These are phyloP conservation scores for Geotrypetes seraphini DNA, from an alignment of 2,797 vertebrate genomes.

Conservation along the genomic window DNA sequence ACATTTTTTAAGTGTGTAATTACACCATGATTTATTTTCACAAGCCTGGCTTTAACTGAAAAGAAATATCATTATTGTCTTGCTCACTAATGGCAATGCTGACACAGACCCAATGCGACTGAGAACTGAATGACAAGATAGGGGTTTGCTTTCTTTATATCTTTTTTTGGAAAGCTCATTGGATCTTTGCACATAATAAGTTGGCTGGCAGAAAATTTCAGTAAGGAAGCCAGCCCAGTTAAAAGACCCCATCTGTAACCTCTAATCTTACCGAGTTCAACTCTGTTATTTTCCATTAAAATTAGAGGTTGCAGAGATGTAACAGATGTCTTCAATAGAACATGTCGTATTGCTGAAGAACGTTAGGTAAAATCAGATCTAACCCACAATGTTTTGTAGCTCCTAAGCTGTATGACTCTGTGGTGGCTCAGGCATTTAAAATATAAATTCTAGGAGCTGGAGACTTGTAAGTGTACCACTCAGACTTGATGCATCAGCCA, in stretches of 20 bases:
- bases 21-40: constrained; percentile 37
- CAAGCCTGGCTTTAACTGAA: constrained; percentile 38
- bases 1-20: constrained; percentile 38
- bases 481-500: constrained; percentile 44
- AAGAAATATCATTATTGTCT: constrained; percentile 51
- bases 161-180: constrained; percentile 16
- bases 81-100: constrained; percentile 34
- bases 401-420: constrained; percentile 39
- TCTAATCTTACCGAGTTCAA: constrained; percentile 61
- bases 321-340: constrained; percentile 59
- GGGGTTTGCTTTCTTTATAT: constrained; percentile 25
- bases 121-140: constrained; percentile 45
- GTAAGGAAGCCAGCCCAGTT: constrained; percentile 38
- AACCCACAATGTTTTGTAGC: constrained; percentile 46
- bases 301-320: constrained; percentile 58
- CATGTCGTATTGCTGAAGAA: constrained; percentile 48
- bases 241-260: constrained; percentile 50
- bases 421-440: constrained; percentile 41
- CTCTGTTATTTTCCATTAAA: constrained; percentile 64
- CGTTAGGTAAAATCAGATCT: constrained; percentile 60
- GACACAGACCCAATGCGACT: constrained; percentile 46
- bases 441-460: constrained; percentile 45
- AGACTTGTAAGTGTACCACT: constrained; percentile 31
- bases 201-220: constrained; percentile 45
- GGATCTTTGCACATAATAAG: constrained; percentile 39